phyloP scores from a whole-genome alignment of 2,888 invertebrate genomes.

The Nomada ruficornis region DNA sequence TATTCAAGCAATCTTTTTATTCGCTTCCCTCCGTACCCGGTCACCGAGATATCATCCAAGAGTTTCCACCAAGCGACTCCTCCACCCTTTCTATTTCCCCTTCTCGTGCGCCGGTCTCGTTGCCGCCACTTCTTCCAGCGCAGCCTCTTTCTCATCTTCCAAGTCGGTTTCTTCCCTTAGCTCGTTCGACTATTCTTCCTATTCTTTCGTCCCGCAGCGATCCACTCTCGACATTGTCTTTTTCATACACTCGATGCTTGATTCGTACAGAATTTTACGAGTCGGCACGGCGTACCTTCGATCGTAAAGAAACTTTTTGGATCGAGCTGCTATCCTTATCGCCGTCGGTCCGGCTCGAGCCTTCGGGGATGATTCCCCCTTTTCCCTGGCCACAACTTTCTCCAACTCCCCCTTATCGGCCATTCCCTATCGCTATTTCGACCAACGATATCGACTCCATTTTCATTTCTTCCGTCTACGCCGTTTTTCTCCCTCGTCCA shows the following conservation, averaged over 20 bases:
- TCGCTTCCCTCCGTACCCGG: conserved; percentile 12
- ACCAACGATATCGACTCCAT: conserved; percentile 49
- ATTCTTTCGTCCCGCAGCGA: conserved; percentile 41
- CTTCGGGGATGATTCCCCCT: conserved; percentile 25
- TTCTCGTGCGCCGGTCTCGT: too few species aligned
- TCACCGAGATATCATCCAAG: conserved; percentile 41
- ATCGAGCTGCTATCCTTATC: conserved; percentile 47
- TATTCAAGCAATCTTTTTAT: conserved; percentile 55
- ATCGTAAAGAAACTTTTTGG: conserved; percentile 69
- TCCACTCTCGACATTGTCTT: conserved; percentile 48
- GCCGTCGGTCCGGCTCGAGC: conserved; percentile 24
- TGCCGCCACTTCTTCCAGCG: not conserved
- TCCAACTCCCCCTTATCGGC: conserved; percentile 11
- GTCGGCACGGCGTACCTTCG: conserved; percentile 54
- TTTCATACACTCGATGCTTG: conserved; percentile 55
- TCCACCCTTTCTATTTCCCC: not conserved
- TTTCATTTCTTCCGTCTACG: not conserved
- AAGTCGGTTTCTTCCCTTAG: not conserved
- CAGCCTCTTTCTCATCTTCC: not conserved
- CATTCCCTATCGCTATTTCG: conserved; percentile 17
- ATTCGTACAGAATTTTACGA: conserved; percentile 68
- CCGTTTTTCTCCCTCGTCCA: not conserved
- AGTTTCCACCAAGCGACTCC: conserved; percentile 53
- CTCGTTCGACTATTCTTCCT: not conserved
- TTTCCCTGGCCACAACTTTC: conserved; percentile 41